Evolutionary conservation across 2,113 vertebrate species (phyloP), one percentile per base, ranked within the genome.

Genomic region (Tor tambroides): DNA sequence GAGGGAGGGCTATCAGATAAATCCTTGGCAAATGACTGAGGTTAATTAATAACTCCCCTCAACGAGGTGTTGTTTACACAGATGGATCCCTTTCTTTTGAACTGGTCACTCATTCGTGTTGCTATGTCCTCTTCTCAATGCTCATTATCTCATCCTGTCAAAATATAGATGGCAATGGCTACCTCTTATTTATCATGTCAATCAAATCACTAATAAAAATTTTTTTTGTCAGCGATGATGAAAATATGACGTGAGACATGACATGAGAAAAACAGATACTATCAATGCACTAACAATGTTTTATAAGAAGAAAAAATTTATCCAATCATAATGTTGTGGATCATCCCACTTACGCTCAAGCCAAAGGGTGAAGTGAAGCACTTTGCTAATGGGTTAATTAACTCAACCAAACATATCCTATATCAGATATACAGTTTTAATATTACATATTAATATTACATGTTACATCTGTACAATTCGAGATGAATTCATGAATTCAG

Each of bases 41-140:
- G 86, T 90, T 91, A 93, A 92, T 95, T 93, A 94, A 92, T 86
- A 90, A 87, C 77, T 88, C 91, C 86, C 75, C 85, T 72, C 93
- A 92, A 91, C 26, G 77, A 91, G 90, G 83, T 89, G 80, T 46
- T 95, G 94, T 95, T 95, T 95, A 88, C 75, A 93, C 91, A 92
- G 94, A 93, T 92, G 94, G 90, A 89, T 81, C 11, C 86, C 86
- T 89, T 91, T 89, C 89, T 91, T 91, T 89, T 89, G 87, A 92
- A 93, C 90, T 67, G 89, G 88, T 88, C 89, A 89, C 83, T 86
- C 88, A 89, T 92, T 91, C 23, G 4, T 19, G 1, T 76, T 87
- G 89, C 89, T 91, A 84, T 92, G 93, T 93, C 89, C 91, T 91
- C 86, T 89, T 86, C 86, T 69, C 89, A 87, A 86, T 88, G 79